Evolutionary conservation across 2,113 vertebrate genomes (phyloP).

Genomic region (Callorhinus ursinus): DNA sequence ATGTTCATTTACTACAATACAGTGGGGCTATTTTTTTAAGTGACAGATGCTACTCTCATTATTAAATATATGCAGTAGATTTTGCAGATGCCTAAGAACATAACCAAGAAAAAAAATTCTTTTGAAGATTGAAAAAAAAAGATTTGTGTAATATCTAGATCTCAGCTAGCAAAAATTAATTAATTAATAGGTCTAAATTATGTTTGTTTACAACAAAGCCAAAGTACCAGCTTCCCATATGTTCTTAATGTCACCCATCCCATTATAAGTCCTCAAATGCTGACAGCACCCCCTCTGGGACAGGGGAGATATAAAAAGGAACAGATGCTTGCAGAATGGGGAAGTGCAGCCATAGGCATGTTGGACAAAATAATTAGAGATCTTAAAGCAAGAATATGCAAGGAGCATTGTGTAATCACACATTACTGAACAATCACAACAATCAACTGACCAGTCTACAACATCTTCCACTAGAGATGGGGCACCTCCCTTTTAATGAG

Average conservation of each 20-base stretch:
- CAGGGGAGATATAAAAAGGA: neutral
- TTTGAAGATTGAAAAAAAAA: slow-evolving; percentile 23
- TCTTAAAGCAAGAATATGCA: neutral
- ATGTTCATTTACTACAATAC: slow-evolving; percentile 19
- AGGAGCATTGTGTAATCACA: neutral
- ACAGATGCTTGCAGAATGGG: neutral
- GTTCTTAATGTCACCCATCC: neutral
- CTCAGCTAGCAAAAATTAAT: slow-evolving; percentile 39
- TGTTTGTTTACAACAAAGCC: neutral
- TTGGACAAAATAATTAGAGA: neutral
- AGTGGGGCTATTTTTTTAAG: neutral
- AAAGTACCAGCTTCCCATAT: slow-evolving; percentile 23
- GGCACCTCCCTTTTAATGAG: neutral
- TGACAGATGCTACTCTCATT: slow-evolving; percentile 48
- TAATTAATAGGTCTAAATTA: neutral
- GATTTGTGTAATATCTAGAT: neutral
- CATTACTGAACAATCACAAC: neutral
- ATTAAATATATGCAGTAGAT: slow-evolving; percentile 52
- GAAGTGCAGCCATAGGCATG: neutral
- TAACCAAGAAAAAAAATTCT: neutral
- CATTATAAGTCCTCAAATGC: neutral
- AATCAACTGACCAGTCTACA: neutral
- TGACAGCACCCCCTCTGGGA: neutral
- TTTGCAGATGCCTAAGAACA: neutral
- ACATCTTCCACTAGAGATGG: neutral